Base-by-base conservation (phyloP, 2,888 invertebrate genomes). In the Trachelus troglodyta region DNA sequence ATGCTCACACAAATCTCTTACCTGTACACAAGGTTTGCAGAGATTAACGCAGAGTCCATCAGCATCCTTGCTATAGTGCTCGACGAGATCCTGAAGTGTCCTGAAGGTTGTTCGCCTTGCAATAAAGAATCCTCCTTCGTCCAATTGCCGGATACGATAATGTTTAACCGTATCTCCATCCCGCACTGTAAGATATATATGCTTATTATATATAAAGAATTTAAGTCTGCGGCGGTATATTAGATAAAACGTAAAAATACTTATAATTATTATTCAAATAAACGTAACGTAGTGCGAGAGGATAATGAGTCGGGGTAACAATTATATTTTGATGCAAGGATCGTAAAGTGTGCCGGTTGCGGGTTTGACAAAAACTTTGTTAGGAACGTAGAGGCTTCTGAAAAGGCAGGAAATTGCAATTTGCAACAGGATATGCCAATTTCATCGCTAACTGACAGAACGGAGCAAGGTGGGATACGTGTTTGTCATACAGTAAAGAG, bases 161-260 rank as follows among this genome's bases (percentile, higher is more conserved):
- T 99, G 99, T 92, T 99, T 99, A 81, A 99, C 99, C 75, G 99
- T 98, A 92, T 99, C 99, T 83, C 98, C 99, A 93, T 99, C 99
- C 85, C 99, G 96, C 84, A 99, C 99, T 98, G 93, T 78, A 94
- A 93, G 79, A 77, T 82, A 79, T 34, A 74, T 56, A 76, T 79
- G 2, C 56, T 23, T 23, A 56, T 56, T 56, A 56, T 15, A 56
- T 6, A 23, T 9, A 56, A 56, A 23, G 56, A 23, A 56, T 9
- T 0, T 56, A 56, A 23, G 9, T 56, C 2, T 9, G 23, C 0
- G 1, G 23, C 23, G 9, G 23, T 56, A 23, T 56, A 9, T 0
- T 0, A 56, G 3, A 2, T 56, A 56, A 56, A 15, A 56, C 23
- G 9, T 23, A 56, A 56, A 56, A 23, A 23, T 9, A 23, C 23